Conservation (phyloP, 2,888 invertebrate genomes). For the Pachydiplax longipennis region DNA sequence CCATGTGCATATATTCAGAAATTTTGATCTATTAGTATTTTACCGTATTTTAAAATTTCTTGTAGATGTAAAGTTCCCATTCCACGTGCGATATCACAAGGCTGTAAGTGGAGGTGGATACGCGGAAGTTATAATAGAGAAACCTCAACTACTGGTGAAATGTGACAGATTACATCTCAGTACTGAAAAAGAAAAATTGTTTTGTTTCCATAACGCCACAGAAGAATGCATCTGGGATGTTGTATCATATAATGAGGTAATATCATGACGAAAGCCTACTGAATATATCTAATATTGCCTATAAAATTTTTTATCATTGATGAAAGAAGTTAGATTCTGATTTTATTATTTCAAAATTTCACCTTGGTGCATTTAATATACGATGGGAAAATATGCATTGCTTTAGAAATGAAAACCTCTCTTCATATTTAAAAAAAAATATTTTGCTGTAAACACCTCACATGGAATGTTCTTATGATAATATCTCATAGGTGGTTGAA, state of each 20-base stretch:
- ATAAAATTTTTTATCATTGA: too few species aligned
- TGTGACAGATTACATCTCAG: not conserved
- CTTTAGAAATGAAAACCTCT: too few species aligned
- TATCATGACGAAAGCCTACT: too few species aligned
- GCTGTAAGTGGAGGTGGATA: constrained; percentile 10
- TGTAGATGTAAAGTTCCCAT: not conserved
- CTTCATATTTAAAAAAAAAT: too few species aligned
- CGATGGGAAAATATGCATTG: too few species aligned
- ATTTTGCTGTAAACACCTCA: too few species aligned
- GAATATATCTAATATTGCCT: too few species aligned
- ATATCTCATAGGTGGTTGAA: too few species aligned
- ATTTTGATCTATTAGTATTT: not conserved
- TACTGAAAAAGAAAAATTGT: not conserved
- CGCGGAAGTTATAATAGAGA: not conserved
- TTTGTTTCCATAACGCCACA: not conserved
- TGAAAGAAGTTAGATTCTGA: not conserved
- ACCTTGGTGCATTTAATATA: not conserved
- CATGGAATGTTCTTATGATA: too few species aligned
- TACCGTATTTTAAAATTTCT: not conserved
- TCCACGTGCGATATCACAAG: constrained; percentile 22
- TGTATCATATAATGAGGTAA: not conserved
- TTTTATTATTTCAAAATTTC: not conserved
- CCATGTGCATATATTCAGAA: not conserved
- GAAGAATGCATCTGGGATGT: not conserved
- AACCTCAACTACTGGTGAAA: not conserved